phyloP scores from a whole-genome alignment of 2,113 vertebrate genomes.

The Noturus placidus region DNA sequence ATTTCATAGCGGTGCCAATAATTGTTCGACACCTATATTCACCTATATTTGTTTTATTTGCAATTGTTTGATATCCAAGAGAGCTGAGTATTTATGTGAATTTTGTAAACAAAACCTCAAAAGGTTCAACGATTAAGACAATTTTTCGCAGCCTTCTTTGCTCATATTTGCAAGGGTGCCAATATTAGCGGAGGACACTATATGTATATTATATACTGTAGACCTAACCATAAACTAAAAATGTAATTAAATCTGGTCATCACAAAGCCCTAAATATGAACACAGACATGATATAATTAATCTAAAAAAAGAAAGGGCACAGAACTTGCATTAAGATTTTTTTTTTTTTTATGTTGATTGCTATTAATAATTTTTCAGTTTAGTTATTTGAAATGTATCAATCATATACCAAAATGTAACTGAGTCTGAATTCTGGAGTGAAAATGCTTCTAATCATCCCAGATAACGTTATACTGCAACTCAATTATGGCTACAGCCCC shows the following conservation, averaged over 20 bases:
- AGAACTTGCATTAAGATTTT: neutral
- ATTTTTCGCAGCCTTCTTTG: too few relatives aligned
- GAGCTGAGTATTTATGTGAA: too few relatives aligned
- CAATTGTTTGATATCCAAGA: too few relatives aligned
- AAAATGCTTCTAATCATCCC: neutral
- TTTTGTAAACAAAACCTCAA: too few relatives aligned
- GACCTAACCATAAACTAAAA: neutral
- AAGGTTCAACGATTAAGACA: too few relatives aligned
- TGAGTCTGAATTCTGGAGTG: neutral
- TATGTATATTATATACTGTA: neutral
- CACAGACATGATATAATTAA: neutral
- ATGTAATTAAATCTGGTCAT: neutral
- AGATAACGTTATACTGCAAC: slow-evolving; percentile 40
- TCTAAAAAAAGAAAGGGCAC: neutral
- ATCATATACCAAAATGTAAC: neutral
- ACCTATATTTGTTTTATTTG: too few relatives aligned
- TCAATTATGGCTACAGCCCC: slow-evolving; percentile 41
- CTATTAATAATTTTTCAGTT: neutral
- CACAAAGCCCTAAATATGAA: neutral
- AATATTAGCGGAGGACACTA: too few relatives aligned
- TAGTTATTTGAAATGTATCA: neutral
- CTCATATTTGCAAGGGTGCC: too few relatives aligned
- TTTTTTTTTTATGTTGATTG: neutral
- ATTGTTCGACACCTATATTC: too few relatives aligned
- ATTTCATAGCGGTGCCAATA: too few relatives aligned